Base-by-base conservation (phyloP, 2,888 invertebrate genomes). In the Drosophila demipolita region DNA sequence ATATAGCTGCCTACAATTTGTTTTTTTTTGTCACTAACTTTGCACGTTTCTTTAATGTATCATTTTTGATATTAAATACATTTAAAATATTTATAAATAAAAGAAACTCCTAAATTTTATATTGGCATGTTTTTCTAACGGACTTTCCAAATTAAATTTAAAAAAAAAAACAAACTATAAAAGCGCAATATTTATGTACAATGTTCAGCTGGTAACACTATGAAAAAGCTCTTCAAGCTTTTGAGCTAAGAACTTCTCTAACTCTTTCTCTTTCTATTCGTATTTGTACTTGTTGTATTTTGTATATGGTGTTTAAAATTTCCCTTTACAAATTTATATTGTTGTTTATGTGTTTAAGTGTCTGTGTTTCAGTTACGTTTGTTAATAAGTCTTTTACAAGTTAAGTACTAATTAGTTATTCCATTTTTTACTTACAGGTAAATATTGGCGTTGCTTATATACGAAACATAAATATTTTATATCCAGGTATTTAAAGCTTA, bases 351-450 rank as follows among this genome's bases (percentile, higher is more conserved):
- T 60, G 61, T 58, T 72, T 55, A 32, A 42, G 38, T 68, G 66
- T 77, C 60, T 72, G 65, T 76, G 26, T 48, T 77, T 52, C 29
- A 29, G 35, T 63, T 67, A 4, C 0, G 36, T 40, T 59, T 6
- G 2, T 8, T 12, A 15, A 1, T 12, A 7, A 9, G 3, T 3
- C 0, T 6, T 1, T 20, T 23, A 11, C 40, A 0, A 1, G 23
- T 52, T 0, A 2, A 23, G 33, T 11, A 68, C 68, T 74, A 53
- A 76, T 65, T 73, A 55, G 5, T 3, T 8, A 45, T 38, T 67
- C 36, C 33, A 29, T 70, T 72, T 12, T 87, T 66, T 88, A 74
- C 32, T 87, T 90, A 9, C 87, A 90, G 87, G 87, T 88, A 88
- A 88, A 62, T 89, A 87, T 84, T 78, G 78, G 63, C 71, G 50